phyloP scores from a whole-genome alignment of 2,113 vertebrate species.

The Hemiprocne comata region DNA sequence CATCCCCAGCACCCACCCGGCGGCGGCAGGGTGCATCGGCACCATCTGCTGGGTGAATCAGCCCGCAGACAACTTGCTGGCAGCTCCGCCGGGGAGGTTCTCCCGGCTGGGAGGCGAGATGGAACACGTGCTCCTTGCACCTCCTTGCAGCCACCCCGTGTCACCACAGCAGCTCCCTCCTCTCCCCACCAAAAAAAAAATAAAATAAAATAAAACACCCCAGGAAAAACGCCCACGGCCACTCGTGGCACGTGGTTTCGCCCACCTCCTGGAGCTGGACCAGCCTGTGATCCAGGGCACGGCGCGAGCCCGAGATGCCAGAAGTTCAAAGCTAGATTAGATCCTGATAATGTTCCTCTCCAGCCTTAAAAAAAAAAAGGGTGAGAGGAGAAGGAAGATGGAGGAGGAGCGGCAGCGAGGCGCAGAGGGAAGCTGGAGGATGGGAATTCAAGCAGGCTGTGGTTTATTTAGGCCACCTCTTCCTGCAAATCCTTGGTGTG shows the following conservation, averaged over 20 bases:
- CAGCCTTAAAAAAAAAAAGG: neutral
- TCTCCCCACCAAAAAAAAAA: neutral
- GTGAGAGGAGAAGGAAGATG: neutral
- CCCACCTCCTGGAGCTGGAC: fast-evolving
- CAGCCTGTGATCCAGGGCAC: fast-evolving
- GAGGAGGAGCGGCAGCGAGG: neutral
- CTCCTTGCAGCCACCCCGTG: neutral
- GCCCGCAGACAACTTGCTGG: constrained; percentile 51
- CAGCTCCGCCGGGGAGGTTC: neutral
- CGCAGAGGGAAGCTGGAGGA: neutral
- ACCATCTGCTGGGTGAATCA: constrained; percentile 57
- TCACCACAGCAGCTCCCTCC: neutral
- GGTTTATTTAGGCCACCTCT: neutral
- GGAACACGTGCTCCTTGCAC: neutral
- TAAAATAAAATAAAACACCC: neutral
- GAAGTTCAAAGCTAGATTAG: neutral
- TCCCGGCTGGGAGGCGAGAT: neutral
- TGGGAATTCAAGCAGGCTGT: neutral
- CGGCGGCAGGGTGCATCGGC: neutral
- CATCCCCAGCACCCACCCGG: constrained; percentile 41
- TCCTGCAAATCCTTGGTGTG: neutral
- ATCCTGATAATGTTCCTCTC: neutral
- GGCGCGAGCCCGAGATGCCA: neutral
- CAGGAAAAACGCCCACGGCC: fast-evolving
- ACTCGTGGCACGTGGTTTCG: fast-evolving